Base-by-base conservation (phyloP, 2,888 invertebrate genomes). In the Parnassius smintheus region DNA sequence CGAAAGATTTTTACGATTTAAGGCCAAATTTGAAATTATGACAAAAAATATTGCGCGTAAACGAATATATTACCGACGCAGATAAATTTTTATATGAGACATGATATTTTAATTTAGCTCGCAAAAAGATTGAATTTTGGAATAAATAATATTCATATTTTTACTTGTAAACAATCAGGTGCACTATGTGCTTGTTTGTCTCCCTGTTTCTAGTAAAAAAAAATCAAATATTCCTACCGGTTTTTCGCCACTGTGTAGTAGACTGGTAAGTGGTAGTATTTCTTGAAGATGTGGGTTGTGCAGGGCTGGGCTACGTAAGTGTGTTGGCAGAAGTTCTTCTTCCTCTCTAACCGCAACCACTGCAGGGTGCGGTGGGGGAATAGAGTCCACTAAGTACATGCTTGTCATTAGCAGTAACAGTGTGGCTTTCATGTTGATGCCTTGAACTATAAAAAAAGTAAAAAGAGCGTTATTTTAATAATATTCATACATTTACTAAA, bases 231-330 rank as follows among this genome's bases (percentile, higher is more conserved):
- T 42, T 22, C 77, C 72, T 80, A 94, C 94, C 77, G 92, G 82
- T 66, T 86, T 85, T 76, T 95, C 94, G 46, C 94, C 94, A 12
- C 93, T 91, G 55, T 93, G 94, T 65, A 94, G 87, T 80, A 94
- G 89, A 70, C 94, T 94, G 48, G 91, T 88, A 56, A 93, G 76
- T 1, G 93, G 93, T 50, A 94, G 73, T 0, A 93, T 84, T 58
- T 92, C 85, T 48, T 90, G 83, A 9, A 94, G 86, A 59, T 92
- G 83, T 0, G 93, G 93, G 65, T 94, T 93, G 69, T 91, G 92
- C 59, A 94, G 91, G 41, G 94, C 94, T 0, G 92, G 93, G 75
- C 93, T 94, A 61, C 92, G 83, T 35, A 93, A 80, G 65, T 93
- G 83, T n/a, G 85, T 83, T 1, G 94, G 94, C 54, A 94, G 78